Base-by-base conservation (phyloP, 2,888 invertebrate species). In the Cloeon dipterum region DNA sequence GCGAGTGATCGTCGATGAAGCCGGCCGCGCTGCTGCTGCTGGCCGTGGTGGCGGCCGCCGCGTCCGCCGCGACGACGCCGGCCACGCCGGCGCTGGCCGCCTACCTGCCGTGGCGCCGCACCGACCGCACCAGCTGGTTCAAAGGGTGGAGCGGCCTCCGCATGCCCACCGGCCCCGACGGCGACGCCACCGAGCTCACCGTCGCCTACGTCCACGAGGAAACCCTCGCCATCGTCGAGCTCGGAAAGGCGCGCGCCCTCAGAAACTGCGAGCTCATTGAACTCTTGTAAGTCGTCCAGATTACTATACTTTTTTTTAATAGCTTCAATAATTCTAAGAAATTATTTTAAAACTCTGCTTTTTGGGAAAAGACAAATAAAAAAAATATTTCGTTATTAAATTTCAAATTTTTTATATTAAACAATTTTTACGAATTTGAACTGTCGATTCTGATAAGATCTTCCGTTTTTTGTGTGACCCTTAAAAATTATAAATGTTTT, bases 251-350 rank as follows among this genome's bases (percentile, higher is more conserved):
- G 42, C 75, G 76, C 52, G 57, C 74, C 47, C 60, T 79, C 40
- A 62, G 74, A 35, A 72, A 74, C 50, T 83, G 83, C 53, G 77
- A 81, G 54, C 65, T 86, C 47, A 74, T 85, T 50, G 85, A 86
- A 65, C 77, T 81, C 45, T 72, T 74, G 85, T 86, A 58, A 79
- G 83, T 77, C 50, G n/a, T n/a, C n/a, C n/a, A n/a, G n/a, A n/a
- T n/a, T n/a, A n/a, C n/a, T n/a, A n/a, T n/a, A n/a, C n/a, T n/a
- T n/a, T n/a, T n/a, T n/a, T n/a, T n/a, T n/a, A n/a, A n/a, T n/a
- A n/a, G n/a, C n/a, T n/a, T n/a, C n/a, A n/a, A n/a, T n/a, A n/a
- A n/a, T n/a, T n/a, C n/a, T n/a, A n/a, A n/a, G n/a, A n/a, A n/a
- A n/a, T n/a, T n/a, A n/a, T n/a, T n/a, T n/a, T n/a, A n/a, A n/a